Percentiles rank a stretch among this genome's conserved stretches.
Conservation (phyloP, 1,140 invertebrate genomes). For the Sminthurides bifidus region DNA sequence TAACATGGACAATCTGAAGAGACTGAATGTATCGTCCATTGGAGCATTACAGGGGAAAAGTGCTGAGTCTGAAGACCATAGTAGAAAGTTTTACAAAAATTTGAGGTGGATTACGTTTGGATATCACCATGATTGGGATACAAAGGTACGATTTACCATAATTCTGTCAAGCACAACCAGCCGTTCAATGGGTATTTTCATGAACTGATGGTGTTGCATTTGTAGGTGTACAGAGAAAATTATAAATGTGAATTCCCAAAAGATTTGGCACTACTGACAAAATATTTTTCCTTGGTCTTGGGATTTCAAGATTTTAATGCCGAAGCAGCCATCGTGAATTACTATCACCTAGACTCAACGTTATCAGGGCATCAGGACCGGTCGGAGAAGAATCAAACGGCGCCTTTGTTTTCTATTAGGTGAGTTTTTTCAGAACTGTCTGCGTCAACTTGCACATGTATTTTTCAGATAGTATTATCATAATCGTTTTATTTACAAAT, state of each 20-base stretch:
- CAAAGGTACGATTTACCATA: no score
- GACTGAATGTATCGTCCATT: no score
- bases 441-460: not conserved
- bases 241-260: conserved; percentile 53
- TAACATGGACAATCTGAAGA: conserved; percentile 24
- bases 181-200: no score
- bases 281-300: conserved; percentile 48
- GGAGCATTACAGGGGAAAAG: not conserved
- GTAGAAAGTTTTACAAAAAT: conserved; percentile 46
- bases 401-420: conserved; percentile 79
- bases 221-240: conserved; percentile 53
- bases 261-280: conserved; percentile 53
- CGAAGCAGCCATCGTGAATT: conserved; percentile 88
- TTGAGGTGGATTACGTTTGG: conserved; percentile 84
- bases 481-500: not conserved
- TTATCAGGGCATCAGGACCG: conserved; percentile 82
- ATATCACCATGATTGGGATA: conserved; percentile 92
- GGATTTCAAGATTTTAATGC: conserved; percentile 55
- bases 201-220: not conserved
- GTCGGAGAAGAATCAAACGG: conserved; percentile 68
- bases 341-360: conserved; percentile 81
- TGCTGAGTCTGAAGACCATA: not conserved
- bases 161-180: no score
- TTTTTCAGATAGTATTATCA: not conserved
- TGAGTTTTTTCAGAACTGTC: not conserved